Percentiles rank a stretch among this genome's conserved stretches.
Conservation (phyloP, 2,797 vertebrate species). For the Toxotes lorentzi region DNA sequence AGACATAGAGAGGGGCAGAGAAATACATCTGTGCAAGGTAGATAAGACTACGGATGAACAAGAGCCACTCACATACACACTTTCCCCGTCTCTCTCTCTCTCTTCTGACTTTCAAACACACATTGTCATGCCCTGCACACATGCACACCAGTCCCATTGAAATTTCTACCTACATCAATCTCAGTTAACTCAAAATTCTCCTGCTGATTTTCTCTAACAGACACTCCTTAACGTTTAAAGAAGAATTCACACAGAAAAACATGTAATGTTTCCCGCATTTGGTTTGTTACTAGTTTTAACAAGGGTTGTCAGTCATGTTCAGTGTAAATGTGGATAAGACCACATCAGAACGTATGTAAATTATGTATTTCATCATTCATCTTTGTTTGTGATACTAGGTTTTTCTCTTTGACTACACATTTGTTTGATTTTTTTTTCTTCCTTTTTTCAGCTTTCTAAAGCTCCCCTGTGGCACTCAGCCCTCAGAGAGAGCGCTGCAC, state of each 20-base stretch:
- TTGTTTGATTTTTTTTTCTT: conserved; percentile 2
- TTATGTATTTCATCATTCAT: not conserved
- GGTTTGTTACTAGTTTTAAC: not conserved
- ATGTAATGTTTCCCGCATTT: not conserved
- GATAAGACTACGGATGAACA: conserved; percentile 78
- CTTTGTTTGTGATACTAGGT: not conserved
- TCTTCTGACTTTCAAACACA: conserved; percentile 52
- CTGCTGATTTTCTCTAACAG: conserved; percentile 13
- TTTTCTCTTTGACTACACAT: conserved; percentile 19
- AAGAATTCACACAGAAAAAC: not conserved
- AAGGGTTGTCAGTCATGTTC: conserved; percentile 10
- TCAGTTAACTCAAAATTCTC: conserved; percentile 27
- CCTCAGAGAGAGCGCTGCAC: conserved; percentile 27
- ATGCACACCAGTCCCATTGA: conserved; percentile 22
- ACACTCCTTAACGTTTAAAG: conserved; percentile 19
- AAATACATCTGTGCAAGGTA: conserved; percentile 72
- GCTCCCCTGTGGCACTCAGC: conserved; percentile 45
- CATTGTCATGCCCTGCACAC: conserved; percentile 30
- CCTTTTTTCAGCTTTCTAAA: no score
- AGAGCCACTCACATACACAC: conserved; percentile 27
- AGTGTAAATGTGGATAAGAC: not conserved
- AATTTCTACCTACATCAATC: conserved; percentile 38
- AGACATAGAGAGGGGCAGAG: conserved; percentile 51
- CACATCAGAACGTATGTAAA: not conserved
- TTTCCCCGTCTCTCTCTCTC: not conserved